Base-by-base conservation (phyloP, 2,888 invertebrate species). In the Acanthosoma haemorrhoidale region DNA sequence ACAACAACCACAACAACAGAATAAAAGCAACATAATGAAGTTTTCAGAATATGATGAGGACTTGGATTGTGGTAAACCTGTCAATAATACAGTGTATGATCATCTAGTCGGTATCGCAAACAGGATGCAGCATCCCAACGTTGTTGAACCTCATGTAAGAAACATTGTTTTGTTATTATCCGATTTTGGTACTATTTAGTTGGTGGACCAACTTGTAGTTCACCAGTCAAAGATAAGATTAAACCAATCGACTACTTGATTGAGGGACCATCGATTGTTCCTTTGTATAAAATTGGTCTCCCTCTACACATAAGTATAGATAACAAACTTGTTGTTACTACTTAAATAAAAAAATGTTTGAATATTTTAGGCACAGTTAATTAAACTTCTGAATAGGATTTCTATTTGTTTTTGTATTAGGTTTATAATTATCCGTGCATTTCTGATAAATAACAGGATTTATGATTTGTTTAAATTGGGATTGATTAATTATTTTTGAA, bases 11-110 rank as follows among this genome's bases (percentile, higher is more conserved):
- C 68, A 59, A 34, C 36, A 66, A 18, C 69, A 63, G 31, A 75
- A 75, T 31, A 75, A 74, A 69, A 72, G 73, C 5, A n/a, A n/a
- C n/a, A n/a, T n/a, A n/a, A n/a, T n/a, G n/a, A 60, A 67, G 36
- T 72, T 71, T 64, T 43, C 73, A 6, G 74, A 74, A 41, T 75
- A 75, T 31, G 85, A 84, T 77, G 87, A 89, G 77, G 83, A 86
- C 74, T 82, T 91, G 76, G 91, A 91, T 78, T 92, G 92, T 80
- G 92, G 92, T 3, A 90, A 90, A 81, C 87, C 91, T 68, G 92
- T 91, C 1, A 93, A 94, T 81, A 90, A 88, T 78, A 94, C 94
- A 4, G 91, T 91, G 79, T 94, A 92, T 80, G 94, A 94, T 80
- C 92, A 92, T 80, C 82, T 94, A 72, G 88, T 91, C 66, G 94